Conservation (phyloP, 2,797 vertebrate genomes). For the Paramormyrops hopkinsi region DNA sequence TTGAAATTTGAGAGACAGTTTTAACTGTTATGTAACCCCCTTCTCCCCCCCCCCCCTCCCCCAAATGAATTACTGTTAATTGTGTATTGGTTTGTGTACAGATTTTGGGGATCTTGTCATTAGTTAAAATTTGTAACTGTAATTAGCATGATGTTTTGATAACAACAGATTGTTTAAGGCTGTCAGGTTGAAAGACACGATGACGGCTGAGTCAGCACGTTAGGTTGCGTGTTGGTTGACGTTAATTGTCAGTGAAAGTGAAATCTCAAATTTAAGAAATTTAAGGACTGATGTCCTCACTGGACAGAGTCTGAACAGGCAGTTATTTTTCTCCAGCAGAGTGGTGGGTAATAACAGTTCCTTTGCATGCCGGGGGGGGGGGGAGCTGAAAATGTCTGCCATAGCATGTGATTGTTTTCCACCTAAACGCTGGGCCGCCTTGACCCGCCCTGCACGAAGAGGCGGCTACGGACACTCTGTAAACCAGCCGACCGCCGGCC, state of each 20-base stretch:
- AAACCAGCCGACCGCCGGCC: background rate
- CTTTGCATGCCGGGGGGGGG: no score
- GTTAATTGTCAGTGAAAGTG: background rate
- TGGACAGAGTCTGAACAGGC: background rate
- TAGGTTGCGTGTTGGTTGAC: background rate
- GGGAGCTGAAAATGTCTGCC: background rate
- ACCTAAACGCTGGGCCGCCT: background rate
- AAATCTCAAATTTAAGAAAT: background rate
- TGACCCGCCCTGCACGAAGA: background rate
- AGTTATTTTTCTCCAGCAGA: background rate
- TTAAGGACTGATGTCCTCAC: background rate
- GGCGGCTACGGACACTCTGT: background rate
- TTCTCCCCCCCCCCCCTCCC: no score
- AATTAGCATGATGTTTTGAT: constrained; percentile 2
- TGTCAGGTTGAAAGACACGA: background rate
- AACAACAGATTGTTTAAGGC: background rate
- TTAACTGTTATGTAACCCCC: background rate
- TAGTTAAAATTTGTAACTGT: background rate
- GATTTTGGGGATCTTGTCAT: background rate
- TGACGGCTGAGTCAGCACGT: background rate
- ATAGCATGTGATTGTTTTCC: background rate
- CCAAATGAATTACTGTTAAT: background rate
- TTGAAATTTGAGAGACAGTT: background rate
- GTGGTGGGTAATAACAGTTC: background rate
- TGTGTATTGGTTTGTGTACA: background rate